Conservation (phyloP, 92 coral and sea anemone species). For the Porites lobata region DNA sequence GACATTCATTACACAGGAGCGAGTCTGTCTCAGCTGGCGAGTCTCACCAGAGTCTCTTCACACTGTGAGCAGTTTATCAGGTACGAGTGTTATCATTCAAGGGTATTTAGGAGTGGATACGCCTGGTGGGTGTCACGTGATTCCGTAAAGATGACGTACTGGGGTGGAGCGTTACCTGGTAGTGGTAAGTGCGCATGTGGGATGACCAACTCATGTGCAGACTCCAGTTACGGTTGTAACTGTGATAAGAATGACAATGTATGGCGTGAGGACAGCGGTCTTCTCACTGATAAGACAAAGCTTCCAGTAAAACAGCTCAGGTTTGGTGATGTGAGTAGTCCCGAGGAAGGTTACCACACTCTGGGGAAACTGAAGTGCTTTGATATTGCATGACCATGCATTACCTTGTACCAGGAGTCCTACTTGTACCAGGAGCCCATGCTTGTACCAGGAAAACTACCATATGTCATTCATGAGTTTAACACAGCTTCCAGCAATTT, state of each 20-base stretch:
- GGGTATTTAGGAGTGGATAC: no score
- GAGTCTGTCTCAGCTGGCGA: constrained; percentile 55
- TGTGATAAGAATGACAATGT: constrained; percentile 45
- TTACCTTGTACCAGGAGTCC: no score
- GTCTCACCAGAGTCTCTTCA: constrained; percentile 51
- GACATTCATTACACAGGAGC: constrained; percentile 52
- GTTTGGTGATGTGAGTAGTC: neutral
- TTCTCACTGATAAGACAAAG: constrained; percentile 26
- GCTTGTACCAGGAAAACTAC: no score
- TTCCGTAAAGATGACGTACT: neutral
- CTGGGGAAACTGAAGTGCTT: constrained; percentile 50
- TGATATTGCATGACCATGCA: neutral
- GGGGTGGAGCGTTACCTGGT: constrained; percentile 33
- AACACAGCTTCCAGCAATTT: no score
- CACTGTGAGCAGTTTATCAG: constrained; percentile 70
- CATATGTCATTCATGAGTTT: no score
- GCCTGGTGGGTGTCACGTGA: constrained; percentile 44
- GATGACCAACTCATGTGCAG: constrained; percentile 56
- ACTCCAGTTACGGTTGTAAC: constrained; percentile 30
- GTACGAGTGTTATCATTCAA: constrained; percentile 64
- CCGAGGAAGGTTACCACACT: constrained; percentile 49
- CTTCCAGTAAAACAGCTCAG: constrained; percentile 56
- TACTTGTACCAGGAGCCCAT: no score
- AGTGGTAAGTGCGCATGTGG: constrained; percentile 63
- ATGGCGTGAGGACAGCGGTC: constrained; percentile 56